Evolutionary conservation across 2,797 vertebrate genomes (phyloP).

Genomic region (Carapus acus): DNA sequence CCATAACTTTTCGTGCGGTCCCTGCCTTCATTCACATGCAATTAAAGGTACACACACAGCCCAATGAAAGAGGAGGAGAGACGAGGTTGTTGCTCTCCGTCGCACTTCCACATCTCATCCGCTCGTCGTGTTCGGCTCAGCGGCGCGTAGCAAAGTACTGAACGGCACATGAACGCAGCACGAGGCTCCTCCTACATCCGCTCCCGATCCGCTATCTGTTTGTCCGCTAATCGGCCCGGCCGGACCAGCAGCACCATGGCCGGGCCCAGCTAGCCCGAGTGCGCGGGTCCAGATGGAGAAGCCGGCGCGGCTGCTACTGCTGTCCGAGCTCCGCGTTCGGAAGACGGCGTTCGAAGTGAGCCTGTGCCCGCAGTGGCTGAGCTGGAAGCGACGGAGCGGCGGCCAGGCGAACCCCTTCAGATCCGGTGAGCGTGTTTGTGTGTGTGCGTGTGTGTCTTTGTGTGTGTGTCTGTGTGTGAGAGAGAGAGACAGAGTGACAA

Average conservation of each 20-base stretch:
- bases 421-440: slow-evolving; percentile 55
- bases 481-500: too few relatives aligned
- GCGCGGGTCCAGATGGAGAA: slow-evolving; percentile 62
- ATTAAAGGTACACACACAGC: too few relatives aligned
- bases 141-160: too few relatives aligned
- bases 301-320: slow-evolving; percentile 59
- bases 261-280: slow-evolving; percentile 46
- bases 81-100: too few relatives aligned
- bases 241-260: slow-evolving; percentile 32
- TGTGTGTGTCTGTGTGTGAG: background rate
- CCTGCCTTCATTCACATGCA: too few relatives aligned
- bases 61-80: too few relatives aligned
- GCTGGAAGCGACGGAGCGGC: slow-evolving; percentile 71
- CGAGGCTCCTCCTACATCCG: slow-evolving; percentile 46
- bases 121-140: too few relatives aligned
- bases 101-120: too few relatives aligned
- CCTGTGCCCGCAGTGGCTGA: slow-evolving; percentile 73
- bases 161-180: slow-evolving; percentile 21
- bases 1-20: too few relatives aligned
- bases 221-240: too few relatives aligned
- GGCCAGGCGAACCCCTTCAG: slow-evolving; percentile 59
- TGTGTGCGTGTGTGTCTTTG: too few relatives aligned
- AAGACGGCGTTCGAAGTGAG: slow-evolving; percentile 75
- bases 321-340: slow-evolving; percentile 76
- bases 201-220: slow-evolving; percentile 56